These are phyloP conservation scores for Matsumurasca onukii DNA, from an alignment of 1,140 invertebrate species.

Conservation along the genomic window DNA sequence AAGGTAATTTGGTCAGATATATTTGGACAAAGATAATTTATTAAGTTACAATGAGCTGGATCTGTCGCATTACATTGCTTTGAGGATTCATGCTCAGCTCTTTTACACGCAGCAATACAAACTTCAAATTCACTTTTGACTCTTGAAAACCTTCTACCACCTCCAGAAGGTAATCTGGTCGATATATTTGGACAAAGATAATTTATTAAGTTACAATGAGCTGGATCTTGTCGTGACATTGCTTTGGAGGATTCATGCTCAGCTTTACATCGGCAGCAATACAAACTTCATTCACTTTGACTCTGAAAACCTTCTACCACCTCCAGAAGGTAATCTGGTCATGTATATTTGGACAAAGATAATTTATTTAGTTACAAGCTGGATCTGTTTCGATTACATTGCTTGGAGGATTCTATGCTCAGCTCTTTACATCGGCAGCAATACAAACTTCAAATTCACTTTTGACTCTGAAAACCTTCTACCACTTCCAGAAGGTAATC, in stretches of 20 bases:
- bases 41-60: no score
- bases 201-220: constrained; percentile 57
- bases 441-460: constrained; percentile 59
- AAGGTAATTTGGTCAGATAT: no score
- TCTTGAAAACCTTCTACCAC: constrained; percentile 52
- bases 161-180: not conserved
- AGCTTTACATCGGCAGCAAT: constrained; percentile 63
- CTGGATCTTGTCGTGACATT: constrained; percentile 63
- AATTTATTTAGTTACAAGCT: no score
- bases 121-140: constrained; percentile 59
- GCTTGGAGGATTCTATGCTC: constrained; percentile 25
- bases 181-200: no score
- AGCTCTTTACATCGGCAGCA: constrained; percentile 62
- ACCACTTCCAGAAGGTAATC: not conserved
- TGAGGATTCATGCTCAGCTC: no score
- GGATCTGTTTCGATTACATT: no score
- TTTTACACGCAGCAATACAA: constrained; percentile 63
- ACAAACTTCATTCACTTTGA: constrained; percentile 60
- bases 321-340: not conserved
- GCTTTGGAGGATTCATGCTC: constrained; percentile 61
- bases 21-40: no score
- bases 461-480: constrained; percentile 58
- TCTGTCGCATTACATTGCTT: no score
- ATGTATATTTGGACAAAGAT: no score
- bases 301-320: constrained; percentile 53